Evolutionary conservation across 2,888 invertebrate genomes (phyloP).

Genomic region (Harpalus rufipes): DNA sequence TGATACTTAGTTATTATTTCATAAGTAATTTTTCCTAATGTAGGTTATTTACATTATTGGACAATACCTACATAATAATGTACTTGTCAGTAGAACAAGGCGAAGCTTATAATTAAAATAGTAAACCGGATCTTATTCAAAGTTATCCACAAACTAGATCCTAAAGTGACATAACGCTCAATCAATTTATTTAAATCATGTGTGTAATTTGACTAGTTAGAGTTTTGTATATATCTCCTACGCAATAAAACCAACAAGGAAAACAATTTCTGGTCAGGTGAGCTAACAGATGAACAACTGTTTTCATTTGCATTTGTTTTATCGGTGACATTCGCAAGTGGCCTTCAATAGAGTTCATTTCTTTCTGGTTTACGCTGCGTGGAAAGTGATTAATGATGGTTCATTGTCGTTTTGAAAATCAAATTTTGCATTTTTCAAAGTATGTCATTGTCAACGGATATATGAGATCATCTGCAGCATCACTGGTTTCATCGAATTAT

Average conservation of each 20-base stretch:
- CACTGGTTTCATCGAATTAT: slow-evolving; percentile 57
- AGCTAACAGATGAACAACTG: slow-evolving; percentile 12
- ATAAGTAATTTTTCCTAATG: neutral
- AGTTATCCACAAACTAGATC: neutral
- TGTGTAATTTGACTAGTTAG: too few relatives aligned
- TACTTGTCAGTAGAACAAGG: neutral
- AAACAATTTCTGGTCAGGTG: slow-evolving; percentile 20
- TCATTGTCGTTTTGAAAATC: slow-evolving; percentile 47
- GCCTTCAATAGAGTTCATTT: slow-evolving; percentile 36
- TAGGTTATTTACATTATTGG: neutral
- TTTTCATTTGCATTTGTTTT: slow-evolving; percentile 42
- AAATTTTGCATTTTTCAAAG: slow-evolving; percentile 56
- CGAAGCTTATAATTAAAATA: neutral
- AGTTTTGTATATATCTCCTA: neutral
- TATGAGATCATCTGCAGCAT: slow-evolving; percentile 63
- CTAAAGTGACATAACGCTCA: slow-evolving; percentile 10
- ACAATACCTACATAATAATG: neutral
- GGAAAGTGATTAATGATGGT: slow-evolving; percentile 63
- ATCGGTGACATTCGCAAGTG: slow-evolving; percentile 15
- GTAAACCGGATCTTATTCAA: neutral
- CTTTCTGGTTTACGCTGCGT: slow-evolving; percentile 23
- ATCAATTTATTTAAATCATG: slow-evolving; percentile 7
- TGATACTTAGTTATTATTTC: neutral
- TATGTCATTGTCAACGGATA: slow-evolving; percentile 66
- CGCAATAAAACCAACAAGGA: neutral